These are phyloP conservation scores for Cheilosia variabilis DNA, from an alignment of 2,888 invertebrate genomes.

Conservation along the genomic window DNA sequence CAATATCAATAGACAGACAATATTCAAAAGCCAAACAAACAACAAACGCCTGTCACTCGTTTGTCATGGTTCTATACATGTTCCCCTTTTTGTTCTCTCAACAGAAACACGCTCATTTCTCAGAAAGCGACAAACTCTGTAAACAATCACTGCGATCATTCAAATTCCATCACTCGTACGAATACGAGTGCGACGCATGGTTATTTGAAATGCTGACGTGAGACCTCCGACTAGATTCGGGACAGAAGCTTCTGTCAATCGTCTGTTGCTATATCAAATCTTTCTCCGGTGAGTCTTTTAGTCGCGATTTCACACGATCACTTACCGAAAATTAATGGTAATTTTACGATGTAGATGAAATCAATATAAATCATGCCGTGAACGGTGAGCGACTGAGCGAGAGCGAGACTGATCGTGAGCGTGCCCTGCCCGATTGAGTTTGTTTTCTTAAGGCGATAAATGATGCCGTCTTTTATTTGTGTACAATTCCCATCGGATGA, in stretches of 20 bases:
- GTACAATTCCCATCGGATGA: conserved; percentile 59
- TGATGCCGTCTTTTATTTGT: conserved; percentile 55
- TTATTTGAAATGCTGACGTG: conserved; percentile 54
- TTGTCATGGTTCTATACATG: conserved; percentile 1
- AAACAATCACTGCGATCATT: conserved; percentile 62
- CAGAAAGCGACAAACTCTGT: conserved; percentile 53
- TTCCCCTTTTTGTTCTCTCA: background rate
- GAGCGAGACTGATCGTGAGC: conserved; percentile 17
- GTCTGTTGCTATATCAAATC: conserved; percentile 32
- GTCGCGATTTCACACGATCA: conserved; percentile 13
- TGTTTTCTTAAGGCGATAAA: conserved; percentile 48
- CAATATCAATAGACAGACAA: too few species aligned
- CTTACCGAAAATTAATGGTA: conserved; percentile 60
- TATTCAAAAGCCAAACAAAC: conserved; percentile 9
- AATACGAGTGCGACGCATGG: background rate
- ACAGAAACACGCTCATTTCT: conserved; percentile 36
- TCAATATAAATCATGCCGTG: conserved; percentile 57
- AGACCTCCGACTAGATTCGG: conserved; percentile 56
- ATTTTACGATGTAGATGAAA: conserved; percentile 52
- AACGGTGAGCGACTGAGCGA: conserved; percentile 30
- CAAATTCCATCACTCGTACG: conserved; percentile 32
- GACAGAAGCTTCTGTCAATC: conserved; percentile 15
- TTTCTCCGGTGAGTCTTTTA: conserved; percentile 13
- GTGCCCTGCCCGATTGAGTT: conserved; percentile 16
- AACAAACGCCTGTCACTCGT: conserved; percentile 48